phyloP scores from a whole-genome alignment of 2,113 vertebrate genomes.

The Brachypodius melanocephalos region DNA sequence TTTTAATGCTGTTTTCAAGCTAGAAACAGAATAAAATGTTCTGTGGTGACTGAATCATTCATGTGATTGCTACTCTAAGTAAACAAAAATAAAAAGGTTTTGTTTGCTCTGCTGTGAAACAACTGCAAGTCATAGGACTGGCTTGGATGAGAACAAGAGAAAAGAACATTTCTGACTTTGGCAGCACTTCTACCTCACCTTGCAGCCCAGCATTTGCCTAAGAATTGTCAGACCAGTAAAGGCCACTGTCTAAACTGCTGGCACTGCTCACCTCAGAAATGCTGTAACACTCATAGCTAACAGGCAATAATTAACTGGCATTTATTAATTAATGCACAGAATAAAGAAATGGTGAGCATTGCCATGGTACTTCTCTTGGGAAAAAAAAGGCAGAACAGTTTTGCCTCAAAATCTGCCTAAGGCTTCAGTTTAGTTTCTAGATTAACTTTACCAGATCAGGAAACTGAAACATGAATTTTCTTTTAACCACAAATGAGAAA shows the following conservation, averaged over 20 bases:
- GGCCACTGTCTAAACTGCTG: neutral
- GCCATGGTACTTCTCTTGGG: neutral
- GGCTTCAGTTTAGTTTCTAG: neutral
- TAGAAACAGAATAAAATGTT: conserved; percentile 31
- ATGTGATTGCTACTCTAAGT: conserved; percentile 1
- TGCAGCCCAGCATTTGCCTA: neutral
- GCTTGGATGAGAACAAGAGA: neutral
- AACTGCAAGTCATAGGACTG: conserved; percentile 4
- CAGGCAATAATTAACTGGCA: neutral
- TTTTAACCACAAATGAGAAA: neutral
- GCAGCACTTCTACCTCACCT: neutral
- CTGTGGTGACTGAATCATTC: neutral
- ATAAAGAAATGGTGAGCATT: neutral
- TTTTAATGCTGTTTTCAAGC: neutral
- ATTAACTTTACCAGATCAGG: neutral
- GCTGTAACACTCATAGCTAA: neutral
- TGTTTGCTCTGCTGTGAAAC: conserved; percentile 48
- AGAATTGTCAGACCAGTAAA: neutral
- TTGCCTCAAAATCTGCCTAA: neutral
- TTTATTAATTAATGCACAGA: neutral
- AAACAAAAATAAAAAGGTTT: conserved; percentile 35
- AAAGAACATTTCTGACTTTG: neutral
- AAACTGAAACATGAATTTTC: neutral
- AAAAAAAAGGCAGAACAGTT: neutral
- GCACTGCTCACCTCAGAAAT: neutral